phyloP scores from a whole-genome alignment of 2,888 invertebrate species.

The Nemotelus pantherinus region DNA sequence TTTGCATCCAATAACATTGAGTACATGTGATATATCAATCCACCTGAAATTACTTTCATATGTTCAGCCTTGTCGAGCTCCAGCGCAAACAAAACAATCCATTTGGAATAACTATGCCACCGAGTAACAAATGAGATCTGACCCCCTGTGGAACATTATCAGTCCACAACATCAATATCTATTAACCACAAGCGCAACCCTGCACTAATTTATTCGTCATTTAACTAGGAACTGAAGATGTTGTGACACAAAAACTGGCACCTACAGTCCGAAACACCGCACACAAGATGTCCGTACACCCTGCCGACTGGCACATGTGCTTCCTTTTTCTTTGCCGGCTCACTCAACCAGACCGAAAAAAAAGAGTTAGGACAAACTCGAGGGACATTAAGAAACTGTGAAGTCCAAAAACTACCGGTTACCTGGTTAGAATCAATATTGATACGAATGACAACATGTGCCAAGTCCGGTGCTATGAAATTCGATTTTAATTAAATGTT shows the following conservation, averaged over 20 bases:
- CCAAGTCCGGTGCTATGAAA: slow-evolving; percentile 38
- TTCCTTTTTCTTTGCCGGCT: neutral
- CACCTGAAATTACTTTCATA: too few species aligned
- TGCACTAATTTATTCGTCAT: slow-evolving; percentile 31
- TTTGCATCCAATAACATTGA: too few species aligned
- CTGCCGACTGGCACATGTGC: neutral
- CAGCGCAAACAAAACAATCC: neutral
- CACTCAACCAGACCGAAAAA: neutral
- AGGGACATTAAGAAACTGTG: slow-evolving; percentile 6
- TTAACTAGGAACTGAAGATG: slow-evolving; percentile 39
- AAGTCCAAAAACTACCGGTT: neutral
- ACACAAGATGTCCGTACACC: neutral
- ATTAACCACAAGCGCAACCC: slow-evolving; percentile 17
- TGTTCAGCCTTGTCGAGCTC: too few species aligned
- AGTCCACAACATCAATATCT: slow-evolving; percentile 23
- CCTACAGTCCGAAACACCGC: slow-evolving; percentile 18
- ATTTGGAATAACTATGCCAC: neutral
- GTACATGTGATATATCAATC: too few species aligned
- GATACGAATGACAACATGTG: slow-evolving; percentile 38
- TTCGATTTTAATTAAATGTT: slow-evolving; percentile 49
- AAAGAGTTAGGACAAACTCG: slow-evolving; percentile 24
- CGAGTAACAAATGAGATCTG: slow-evolving; percentile 17
- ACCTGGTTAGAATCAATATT: slow-evolving; percentile 27
- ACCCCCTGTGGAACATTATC: slow-evolving; percentile 31
- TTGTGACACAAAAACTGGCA: slow-evolving; percentile 42